Evolutionary conservation across 2,888 invertebrate genomes (phyloP).

Genomic region (Erynnis tages): DNA sequence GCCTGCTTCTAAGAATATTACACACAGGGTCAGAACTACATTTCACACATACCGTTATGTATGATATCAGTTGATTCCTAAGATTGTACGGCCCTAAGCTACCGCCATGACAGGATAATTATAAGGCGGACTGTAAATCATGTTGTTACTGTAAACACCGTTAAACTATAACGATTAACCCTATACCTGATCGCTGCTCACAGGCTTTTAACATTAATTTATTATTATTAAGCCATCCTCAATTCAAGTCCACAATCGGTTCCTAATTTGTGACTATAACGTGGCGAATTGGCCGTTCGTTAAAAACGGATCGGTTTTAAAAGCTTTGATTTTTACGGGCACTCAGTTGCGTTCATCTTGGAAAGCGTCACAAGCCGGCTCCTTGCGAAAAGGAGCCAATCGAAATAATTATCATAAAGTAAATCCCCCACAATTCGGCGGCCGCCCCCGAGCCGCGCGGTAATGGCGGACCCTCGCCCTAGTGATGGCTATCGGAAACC

Average conservation of each 20-base stretch:
- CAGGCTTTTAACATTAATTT: not conserved
- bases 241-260: constrained; percentile 9
- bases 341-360: constrained; percentile 46
- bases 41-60: constrained; percentile 36
- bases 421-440: constrained; percentile 74
- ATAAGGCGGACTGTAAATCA: constrained; percentile 15
- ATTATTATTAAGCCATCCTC: constrained; percentile 11
- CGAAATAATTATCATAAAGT: constrained; percentile 80
- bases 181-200: constrained; percentile 1
- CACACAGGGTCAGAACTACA: constrained; percentile 34
- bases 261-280: constrained; percentile 54
- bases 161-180: constrained; percentile 13
- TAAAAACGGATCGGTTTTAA: constrained; percentile 43
- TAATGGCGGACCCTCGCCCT: constrained; percentile 62
- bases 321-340: constrained; percentile 64
- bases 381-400: constrained; percentile 72
- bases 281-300: constrained; percentile 50
- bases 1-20: constrained; percentile 58
- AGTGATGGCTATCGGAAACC: constrained; percentile 53
- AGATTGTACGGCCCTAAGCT: constrained; percentile 10
- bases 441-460: constrained; percentile 54
- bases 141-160: constrained; percentile 10
- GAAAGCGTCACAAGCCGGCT: constrained; percentile 52
- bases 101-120: constrained; percentile 18
- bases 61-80: constrained; percentile 15